These are phyloP conservation scores for Otus scops DNA, from an alignment of 2,797 vertebrate species.

Conservation along the genomic window DNA sequence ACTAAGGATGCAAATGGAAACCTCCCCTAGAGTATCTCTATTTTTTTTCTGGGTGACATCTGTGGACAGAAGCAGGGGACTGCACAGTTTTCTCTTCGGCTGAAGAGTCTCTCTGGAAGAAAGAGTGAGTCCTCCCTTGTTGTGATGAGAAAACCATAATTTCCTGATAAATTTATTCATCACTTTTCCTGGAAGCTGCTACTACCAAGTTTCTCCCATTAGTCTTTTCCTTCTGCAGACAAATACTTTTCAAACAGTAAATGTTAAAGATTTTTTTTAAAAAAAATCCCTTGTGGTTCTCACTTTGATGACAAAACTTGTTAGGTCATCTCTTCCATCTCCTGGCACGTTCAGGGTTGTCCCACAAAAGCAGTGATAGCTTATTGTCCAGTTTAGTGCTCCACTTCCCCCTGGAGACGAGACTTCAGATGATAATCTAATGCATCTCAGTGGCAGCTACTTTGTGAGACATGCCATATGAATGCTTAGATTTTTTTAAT, in stretches of 20 bases:
- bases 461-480: neutral
- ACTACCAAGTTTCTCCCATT: neutral
- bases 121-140: neutral
- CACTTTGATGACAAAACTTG: neutral
- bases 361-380: neutral
- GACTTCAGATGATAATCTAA: neutral
- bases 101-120: neutral
- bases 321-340: conserved; percentile 11
- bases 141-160: neutral
- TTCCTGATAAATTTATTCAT: neutral
- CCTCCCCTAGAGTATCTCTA: neutral
- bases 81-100: neutral
- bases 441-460: neutral
- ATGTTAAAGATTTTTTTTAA: neutral
- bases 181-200: neutral
- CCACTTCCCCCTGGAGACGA: neutral
- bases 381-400: conserved; percentile 25
- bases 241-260: neutral
- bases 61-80: neutral
- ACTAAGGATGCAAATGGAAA: rapidly evolving
- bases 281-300: neutral
- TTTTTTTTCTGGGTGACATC: neutral
- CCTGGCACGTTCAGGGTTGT: neutral
- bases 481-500: neutral
- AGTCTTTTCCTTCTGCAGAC: neutral